Evolutionary conservation across 2,888 invertebrate genomes (phyloP), one percentile per base, ranked within the genome.

Genomic region (Cerastis leucographa): DNA sequence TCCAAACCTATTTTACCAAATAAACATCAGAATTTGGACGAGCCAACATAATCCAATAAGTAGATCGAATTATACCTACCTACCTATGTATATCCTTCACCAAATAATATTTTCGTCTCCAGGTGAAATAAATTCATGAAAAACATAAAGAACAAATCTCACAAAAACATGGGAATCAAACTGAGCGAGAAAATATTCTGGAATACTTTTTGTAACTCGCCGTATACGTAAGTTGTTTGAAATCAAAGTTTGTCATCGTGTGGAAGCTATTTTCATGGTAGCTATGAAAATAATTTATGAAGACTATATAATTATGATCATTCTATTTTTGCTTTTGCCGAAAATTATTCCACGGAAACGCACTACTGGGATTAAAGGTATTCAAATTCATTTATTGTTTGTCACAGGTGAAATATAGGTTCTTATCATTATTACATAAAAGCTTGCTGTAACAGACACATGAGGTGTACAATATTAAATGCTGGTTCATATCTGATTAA

Each of bases 21-120:
- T 74, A 64, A 80, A 74, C 74, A 69, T 61, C 14, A 56, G 29
- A 56, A 74, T 61, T 61, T 35, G 65, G 68, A 29, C 49, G 22
- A 42, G 11, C 59, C 22, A 22, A 40, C n/a, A 66, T 74, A 75
- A 80, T 84, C 71, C 40, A 70, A 72, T 62, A 69, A 79, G 80
- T 54, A 70, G 56, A 62, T 35, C 22, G 35, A 0, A 49, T 64
- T 64, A 67, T n/a, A 67, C 14, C 19, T 35, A 59, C 19, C 29
- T 54, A 67, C 19, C 29, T 25, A 14, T 17, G 19, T 51, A 56
- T 19, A 66, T 54, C 11, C 44, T n/a, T 51, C 17, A 51, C 9
- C 40, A 71, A 79, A 84, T 71, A 84, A 80, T 84, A 74, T 80
- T 79, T 84, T 74, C 46, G 61, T 73, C 46, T 25, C 2, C 68